Evolutionary conservation across 2,797 vertebrate species (phyloP), one percentile per base, ranked within the genome.

Genomic region (Lacerta viridis): DNA sequence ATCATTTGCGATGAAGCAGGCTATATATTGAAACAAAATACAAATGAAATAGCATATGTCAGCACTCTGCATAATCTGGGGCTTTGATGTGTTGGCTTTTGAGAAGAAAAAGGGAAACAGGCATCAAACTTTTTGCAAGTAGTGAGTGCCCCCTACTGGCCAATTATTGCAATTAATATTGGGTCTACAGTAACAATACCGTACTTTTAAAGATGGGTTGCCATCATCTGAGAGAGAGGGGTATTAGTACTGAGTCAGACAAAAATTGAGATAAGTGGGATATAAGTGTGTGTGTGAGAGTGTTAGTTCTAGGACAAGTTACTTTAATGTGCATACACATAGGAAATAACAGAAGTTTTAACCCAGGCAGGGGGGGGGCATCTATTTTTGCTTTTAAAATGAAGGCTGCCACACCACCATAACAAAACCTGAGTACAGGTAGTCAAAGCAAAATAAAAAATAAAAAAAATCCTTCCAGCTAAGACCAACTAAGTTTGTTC

Each of bases 101-200:
- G 36, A 72, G 29, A 33, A 66, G 76, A 77, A 59, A 17, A n/a
- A 78, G 15, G 17, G n/a, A n/a, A n/a, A 29, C 15, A 5, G 29
- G 33, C 23, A 46, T 39, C 41, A 46, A 71, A 80, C 5, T 23
- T 80, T 80, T 71, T n/a, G 27, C 25, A 74, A 85, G 78, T 7
- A 15, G 27, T 11, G 84, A 68, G 59, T 50, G 43, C 72, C 88
- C 88, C 27, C 83, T 81, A 68, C 29, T 76, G 88, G 41, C 36
- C 71, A 68, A 33, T 81, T 46, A 6, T 29, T 68, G 41, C 39
- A 81, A 85, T n/a, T 39, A 8, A 7, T 11, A 5, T 72, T 41
- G 27, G 5, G 3, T 72, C 33, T 23, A 36, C 41, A 72, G 36
- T 83, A 78, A 78, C 36, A 68, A 39, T 66, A 27, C 13, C 13